Evolutionary conservation across 2,888 invertebrate genomes (phyloP).

Genomic region (Linnaemya tessellans): DNA sequence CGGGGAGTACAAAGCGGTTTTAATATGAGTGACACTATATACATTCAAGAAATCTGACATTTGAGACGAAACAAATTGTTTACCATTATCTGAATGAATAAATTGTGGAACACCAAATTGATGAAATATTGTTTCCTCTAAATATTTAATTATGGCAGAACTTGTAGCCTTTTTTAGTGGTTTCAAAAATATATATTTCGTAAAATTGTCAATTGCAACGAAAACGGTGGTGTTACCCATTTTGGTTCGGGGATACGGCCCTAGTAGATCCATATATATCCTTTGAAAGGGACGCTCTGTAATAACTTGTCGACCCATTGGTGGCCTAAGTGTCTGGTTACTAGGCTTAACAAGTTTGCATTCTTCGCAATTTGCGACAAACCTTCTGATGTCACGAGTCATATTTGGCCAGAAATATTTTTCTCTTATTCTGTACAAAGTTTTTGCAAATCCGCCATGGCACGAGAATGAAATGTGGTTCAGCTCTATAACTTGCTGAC

Average conservation of each 20-base stretch:
- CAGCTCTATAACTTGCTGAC: not conserved
- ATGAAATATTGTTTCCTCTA: not conserved
- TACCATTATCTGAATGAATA: not conserved
- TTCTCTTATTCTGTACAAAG: not conserved
- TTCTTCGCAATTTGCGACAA: not conserved
- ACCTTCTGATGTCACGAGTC: not conserved
- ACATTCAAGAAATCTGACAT: not conserved
- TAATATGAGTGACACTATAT: not conserved
- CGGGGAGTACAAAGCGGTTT: not conserved
- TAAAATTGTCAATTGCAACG: not conserved
- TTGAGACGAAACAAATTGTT: not conserved
- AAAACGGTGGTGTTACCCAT: not conserved
- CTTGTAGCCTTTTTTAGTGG: not conserved
- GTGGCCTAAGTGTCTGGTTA: not conserved
- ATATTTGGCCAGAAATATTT: too few relatives aligned
- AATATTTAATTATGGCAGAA: not conserved
- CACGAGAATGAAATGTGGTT: not conserved
- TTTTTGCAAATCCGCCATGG: not conserved
- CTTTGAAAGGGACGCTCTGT: conserved; percentile 8
- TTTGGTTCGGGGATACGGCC: conserved; percentile 1
- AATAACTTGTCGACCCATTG: not conserved
- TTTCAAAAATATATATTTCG: not conserved
- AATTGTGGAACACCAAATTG: not conserved
- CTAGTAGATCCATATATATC: not conserved
- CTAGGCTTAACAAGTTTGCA: not conserved